phyloP scores from a whole-genome alignment of 2,797 vertebrate genomes.

The Gastrophryne carolinensis region DNA sequence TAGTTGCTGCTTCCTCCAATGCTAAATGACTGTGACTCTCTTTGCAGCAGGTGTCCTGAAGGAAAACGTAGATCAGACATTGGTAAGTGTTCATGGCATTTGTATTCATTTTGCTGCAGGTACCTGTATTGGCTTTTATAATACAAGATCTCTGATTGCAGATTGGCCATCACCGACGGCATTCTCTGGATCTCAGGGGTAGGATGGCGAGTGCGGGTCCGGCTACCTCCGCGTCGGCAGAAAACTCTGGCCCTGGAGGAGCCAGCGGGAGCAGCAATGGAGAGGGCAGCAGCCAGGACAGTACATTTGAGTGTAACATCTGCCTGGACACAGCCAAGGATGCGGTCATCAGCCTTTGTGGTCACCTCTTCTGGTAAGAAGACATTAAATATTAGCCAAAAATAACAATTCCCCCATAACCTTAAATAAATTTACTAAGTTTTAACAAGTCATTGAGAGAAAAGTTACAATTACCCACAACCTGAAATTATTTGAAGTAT shows the following conservation, averaged over 20 bases:
- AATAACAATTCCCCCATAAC: too few relatives aligned
- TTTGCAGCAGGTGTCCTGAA: not conserved
- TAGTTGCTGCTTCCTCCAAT: conserved; percentile 9
- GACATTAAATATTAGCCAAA: too few relatives aligned
- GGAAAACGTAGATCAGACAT: not conserved
- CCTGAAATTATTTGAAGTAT: too few relatives aligned
- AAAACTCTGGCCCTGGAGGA: conserved; percentile 73
- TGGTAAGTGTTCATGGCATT: conserved; percentile 17
- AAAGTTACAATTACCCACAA: too few relatives aligned
- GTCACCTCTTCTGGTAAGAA: conserved; percentile 97
- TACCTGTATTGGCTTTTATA: conserved; percentile 1
- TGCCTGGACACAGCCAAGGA: conserved; percentile 98
- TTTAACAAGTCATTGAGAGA: too few relatives aligned
- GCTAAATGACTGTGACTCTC: conserved; percentile 11
- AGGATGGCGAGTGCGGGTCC: conserved; percentile 75
- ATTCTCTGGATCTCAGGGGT: too few relatives aligned
- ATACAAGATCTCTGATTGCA: not conserved
- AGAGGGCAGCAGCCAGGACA: conserved; percentile 84
- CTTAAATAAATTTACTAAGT: too few relatives aligned
- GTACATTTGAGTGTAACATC: conserved; percentile 97
- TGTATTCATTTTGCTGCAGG: conserved; percentile 47
- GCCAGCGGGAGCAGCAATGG: conserved; percentile 75
- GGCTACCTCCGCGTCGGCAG: conserved; percentile 72
- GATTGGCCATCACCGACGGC: too few relatives aligned
- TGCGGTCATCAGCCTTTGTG: conserved; percentile 95